Conservation (phyloP, 2,888 invertebrate genomes). For the Eristalis tenax region DNA sequence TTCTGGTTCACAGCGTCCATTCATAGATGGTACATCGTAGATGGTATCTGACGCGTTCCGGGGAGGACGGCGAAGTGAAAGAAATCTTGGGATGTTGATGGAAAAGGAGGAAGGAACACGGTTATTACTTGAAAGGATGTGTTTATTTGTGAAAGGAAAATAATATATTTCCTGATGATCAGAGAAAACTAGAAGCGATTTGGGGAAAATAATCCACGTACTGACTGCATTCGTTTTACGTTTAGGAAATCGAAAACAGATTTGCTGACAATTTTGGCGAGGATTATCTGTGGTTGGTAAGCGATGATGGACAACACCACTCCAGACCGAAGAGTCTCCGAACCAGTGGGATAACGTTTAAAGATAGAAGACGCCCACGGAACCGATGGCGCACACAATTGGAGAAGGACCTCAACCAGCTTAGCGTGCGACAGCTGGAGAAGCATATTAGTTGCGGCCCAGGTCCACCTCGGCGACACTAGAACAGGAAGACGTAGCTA, state of each 20-base stretch:
- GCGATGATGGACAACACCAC: too few relatives aligned
- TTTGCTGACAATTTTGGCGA: not conserved
- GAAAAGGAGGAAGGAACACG: constrained; percentile 18
- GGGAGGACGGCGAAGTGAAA: not conserved
- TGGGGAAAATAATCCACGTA: not conserved
- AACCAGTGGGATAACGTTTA: too few relatives aligned
- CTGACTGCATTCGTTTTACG: not conserved
- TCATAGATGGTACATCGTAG: constrained; percentile 50
- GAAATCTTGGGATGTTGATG: constrained; percentile 21
- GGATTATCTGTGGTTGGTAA: too few relatives aligned
- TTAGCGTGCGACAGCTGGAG: too few relatives aligned
- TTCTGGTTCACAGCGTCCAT: constrained; percentile 60
- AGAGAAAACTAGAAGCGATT: constrained; percentile 21
- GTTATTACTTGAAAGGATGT: constrained; percentile 30
- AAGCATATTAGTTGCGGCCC: too few relatives aligned
- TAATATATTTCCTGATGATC: constrained; percentile 36
- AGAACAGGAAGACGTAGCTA: too few relatives aligned
- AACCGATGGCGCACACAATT: too few relatives aligned
- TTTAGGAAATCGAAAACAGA: not conserved
- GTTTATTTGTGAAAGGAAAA: not conserved
- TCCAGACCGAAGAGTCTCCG: too few relatives aligned
- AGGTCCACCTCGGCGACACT: too few relatives aligned
- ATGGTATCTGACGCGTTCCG: constrained; percentile 24
- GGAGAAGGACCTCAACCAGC: too few relatives aligned
- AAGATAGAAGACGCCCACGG: too few relatives aligned